These are phyloP conservation scores for Limulus polyphemus DNA, from an alignment of 2,888 invertebrate species.

Conservation along the genomic window DNA sequence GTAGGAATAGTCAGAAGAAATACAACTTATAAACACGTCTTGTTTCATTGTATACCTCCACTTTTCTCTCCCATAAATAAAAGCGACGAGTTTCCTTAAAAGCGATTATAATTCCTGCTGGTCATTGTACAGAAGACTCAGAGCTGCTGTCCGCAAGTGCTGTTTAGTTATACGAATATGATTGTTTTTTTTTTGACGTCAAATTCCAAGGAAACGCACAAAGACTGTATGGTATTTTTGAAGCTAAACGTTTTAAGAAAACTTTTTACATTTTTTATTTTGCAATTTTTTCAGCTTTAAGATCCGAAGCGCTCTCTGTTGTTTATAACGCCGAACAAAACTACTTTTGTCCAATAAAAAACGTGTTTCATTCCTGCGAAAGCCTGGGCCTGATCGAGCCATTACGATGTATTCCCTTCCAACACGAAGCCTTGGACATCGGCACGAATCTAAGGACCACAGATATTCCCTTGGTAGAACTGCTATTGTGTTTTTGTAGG, in stretches of 20 bases:
- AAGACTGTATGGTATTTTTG: too few relatives aligned
- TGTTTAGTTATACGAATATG: too few relatives aligned
- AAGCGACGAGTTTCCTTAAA: too few relatives aligned
- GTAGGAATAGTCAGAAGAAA: too few relatives aligned
- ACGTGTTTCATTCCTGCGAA: constrained; percentile 26
- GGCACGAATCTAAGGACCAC: constrained; percentile 27
- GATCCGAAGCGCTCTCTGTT: constrained; percentile 24
- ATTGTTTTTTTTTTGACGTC: too few relatives aligned
- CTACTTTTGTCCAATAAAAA: constrained; percentile 25
- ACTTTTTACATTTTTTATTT: constrained; percentile 31
- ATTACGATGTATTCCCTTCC: constrained; percentile 29
- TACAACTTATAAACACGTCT: too few relatives aligned
- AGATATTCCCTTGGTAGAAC: constrained; percentile 29
- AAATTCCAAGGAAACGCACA: too few relatives aligned
- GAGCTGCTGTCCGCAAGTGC: too few relatives aligned
- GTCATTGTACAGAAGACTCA: too few relatives aligned
- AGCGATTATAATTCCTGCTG: too few relatives aligned
- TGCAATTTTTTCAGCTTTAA: constrained; percentile 27
- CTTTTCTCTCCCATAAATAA: too few relatives aligned
- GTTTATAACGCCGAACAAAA: constrained; percentile 26
- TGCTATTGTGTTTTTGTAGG: constrained; percentile 30
- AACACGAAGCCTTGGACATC: constrained; percentile 25
- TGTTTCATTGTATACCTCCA: too few relatives aligned
- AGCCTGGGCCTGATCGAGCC: constrained; percentile 25
- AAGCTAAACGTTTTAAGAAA: not conserved